Evolutionary conservation across 2,113 vertebrate species (phyloP).

Genomic region (Cettia cetti): DNA sequence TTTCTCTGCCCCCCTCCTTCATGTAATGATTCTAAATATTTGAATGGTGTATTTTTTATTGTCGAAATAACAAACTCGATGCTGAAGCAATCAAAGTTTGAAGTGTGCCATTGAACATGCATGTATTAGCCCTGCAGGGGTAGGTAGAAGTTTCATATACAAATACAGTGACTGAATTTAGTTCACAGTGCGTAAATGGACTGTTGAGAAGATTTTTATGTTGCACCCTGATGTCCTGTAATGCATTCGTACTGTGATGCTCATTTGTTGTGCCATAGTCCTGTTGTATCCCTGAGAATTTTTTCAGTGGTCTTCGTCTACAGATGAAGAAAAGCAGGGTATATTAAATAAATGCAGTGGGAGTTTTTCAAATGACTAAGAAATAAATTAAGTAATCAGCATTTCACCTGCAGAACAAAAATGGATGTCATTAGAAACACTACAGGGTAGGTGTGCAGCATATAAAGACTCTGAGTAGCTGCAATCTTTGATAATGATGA

Average conservation of each 20-base stretch:
- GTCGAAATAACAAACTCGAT: background rate
- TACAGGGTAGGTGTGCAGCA: slow-evolving; percentile 9
- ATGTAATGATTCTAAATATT: background rate
- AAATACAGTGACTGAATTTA: slow-evolving; percentile 21
- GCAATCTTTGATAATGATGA: slow-evolving; percentile 18
- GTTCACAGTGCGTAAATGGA: slow-evolving; percentile 11
- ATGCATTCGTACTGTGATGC: background rate
- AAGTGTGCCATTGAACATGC: background rate
- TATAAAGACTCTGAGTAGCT: background rate
- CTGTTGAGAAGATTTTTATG: background rate
- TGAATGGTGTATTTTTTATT: background rate
- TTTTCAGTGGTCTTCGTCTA: background rate
- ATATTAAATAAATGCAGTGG: slow-evolving; percentile 11
- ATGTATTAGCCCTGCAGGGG: background rate
- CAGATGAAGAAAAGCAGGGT: background rate
- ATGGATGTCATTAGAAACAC: slow-evolving; percentile 18
- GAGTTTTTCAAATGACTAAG: background rate
- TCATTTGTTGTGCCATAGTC: background rate
- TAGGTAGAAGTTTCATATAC: background rate
- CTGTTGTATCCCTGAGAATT: background rate
- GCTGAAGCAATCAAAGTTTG: slow-evolving; percentile 12
- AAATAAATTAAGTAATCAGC: slow-evolving; percentile 49
- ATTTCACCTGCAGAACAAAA: slow-evolving; percentile 18
- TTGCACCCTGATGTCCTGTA: background rate
- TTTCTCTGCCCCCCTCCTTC: background rate